A percentile compares a stretch with the other conserved stretches of the same genome.
Evolutionary conservation across 2,888 invertebrate species (phyloP).

Genomic region (Dasysyrphus tricinctus): DNA sequence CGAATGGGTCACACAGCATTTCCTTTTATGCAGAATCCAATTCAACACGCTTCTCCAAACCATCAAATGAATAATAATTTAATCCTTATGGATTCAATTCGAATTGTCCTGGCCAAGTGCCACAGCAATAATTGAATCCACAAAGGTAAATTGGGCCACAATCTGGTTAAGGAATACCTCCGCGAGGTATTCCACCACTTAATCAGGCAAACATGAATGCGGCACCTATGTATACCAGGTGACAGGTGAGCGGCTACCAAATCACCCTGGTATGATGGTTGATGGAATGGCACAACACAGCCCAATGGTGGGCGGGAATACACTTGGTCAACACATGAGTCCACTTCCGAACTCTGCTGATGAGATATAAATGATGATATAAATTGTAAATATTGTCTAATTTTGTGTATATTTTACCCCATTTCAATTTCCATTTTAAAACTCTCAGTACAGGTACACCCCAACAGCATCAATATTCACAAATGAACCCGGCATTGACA

Average conservation of each 20-base stretch:
- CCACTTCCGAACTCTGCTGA: constrained; percentile 74
- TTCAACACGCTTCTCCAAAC: constrained; percentile 84
- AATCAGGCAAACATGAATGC: constrained; percentile 79
- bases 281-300: constrained; percentile 78
- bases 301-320: constrained; percentile 69
- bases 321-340: constrained; percentile 54
- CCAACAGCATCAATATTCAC: constrained; percentile 75
- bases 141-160: constrained; percentile 57
- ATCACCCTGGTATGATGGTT: constrained; percentile 76
- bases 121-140: constrained; percentile 76
- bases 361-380: constrained; percentile 76
- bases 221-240: constrained; percentile 79
- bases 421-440: constrained; percentile 1
- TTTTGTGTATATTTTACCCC: neutral
- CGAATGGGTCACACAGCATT: constrained; percentile 87
- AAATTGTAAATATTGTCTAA: constrained; percentile 57
- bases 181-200: constrained; percentile 77
- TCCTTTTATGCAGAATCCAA: constrained; percentile 84
- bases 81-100: constrained; percentile 80
- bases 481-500: constrained; percentile 74
- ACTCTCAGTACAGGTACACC: constrained; percentile 40
- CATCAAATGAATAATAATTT: constrained; percentile 82
- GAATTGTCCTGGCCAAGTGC: constrained; percentile 79
- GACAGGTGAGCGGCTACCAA: constrained; percentile 75
- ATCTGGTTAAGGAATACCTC: constrained; percentile 47